Conservation (phyloP, 2,797 vertebrate genomes). For the Hippopotamyrus pictus region DNA sequence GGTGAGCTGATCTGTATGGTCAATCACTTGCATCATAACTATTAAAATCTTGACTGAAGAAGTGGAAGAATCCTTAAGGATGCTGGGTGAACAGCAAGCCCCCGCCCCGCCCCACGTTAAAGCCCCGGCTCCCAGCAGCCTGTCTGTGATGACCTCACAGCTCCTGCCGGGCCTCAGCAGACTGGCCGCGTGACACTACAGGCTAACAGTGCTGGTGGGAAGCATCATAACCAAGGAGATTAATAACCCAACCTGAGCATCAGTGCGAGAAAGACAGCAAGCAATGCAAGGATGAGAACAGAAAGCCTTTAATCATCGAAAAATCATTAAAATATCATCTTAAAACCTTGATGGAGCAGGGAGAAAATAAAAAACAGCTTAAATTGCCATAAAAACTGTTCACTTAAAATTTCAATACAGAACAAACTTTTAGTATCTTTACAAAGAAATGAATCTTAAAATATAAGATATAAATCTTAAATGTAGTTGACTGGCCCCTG, state of each 20-base stretch:
- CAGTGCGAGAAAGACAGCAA: neutral
- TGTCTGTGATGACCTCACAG: neutral
- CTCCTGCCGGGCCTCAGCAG: neutral
- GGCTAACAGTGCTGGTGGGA: neutral
- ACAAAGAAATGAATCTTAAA: neutral
- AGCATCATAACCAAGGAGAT: neutral
- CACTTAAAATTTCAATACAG: neutral
- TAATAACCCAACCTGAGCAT: neutral
- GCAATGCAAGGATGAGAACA: neutral
- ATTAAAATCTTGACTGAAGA: neutral
- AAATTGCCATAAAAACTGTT: neutral
- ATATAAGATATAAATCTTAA: neutral
- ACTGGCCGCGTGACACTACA: neutral
- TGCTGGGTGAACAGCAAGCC: neutral
- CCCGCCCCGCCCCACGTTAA: neutral
- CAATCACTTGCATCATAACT: neutral
- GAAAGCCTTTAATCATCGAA: neutral
- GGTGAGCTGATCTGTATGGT: neutral
- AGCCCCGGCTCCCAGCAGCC: neutral
- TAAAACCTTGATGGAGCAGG: neutral
- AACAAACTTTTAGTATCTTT: neutral
- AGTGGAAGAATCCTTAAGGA: neutral
- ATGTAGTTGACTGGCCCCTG: neutral
- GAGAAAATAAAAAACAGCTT: neutral
- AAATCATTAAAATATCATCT: neutral